Evolutionary conservation across 2,888 invertebrate species (phyloP).

Genomic region (Dynastes hyllus): DNA sequence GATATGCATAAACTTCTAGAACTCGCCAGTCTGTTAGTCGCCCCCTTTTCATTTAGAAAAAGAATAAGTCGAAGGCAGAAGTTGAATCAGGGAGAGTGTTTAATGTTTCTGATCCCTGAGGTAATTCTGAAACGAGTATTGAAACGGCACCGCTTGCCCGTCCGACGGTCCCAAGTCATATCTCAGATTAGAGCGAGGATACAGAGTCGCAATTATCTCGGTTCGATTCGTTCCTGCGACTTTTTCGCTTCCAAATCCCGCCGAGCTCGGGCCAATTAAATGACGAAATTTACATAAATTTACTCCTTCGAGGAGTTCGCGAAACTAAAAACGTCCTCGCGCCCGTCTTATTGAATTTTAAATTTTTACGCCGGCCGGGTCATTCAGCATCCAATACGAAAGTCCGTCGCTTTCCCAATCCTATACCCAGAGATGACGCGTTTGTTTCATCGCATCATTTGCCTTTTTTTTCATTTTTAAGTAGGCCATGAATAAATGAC

Average conservation of each 20-base stretch:
- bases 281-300: constrained; percentile 46
- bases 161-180: constrained; percentile 34
- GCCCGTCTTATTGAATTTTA: constrained; percentile 43
- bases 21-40: too few relatives aligned
- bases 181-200: constrained; percentile 42
- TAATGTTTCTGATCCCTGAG: constrained; percentile 34
- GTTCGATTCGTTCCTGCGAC: constrained; percentile 41
- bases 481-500: too few relatives aligned
- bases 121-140: constrained; percentile 44
- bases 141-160: constrained; percentile 16
- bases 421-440: too few relatives aligned
- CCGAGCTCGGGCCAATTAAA: constrained; percentile 46
- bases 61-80: too few relatives aligned
- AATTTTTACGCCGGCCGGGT: constrained; percentile 32
- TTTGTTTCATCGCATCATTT: too few relatives aligned
- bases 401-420: too few relatives aligned
- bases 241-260: constrained; percentile 41
- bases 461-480: too few relatives aligned
- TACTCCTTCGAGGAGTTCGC: constrained; percentile 18
- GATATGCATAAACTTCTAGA: too few relatives aligned
- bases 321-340: constrained; percentile 31
- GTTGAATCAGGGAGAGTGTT: constrained; percentile 7
- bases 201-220: constrained; percentile 45
- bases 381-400: neutral
- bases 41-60: too few relatives aligned